Conservation (phyloP, 30 jellyfish, hydroid and myxozoan genomes). For the Aurelia coerulea region DNA sequence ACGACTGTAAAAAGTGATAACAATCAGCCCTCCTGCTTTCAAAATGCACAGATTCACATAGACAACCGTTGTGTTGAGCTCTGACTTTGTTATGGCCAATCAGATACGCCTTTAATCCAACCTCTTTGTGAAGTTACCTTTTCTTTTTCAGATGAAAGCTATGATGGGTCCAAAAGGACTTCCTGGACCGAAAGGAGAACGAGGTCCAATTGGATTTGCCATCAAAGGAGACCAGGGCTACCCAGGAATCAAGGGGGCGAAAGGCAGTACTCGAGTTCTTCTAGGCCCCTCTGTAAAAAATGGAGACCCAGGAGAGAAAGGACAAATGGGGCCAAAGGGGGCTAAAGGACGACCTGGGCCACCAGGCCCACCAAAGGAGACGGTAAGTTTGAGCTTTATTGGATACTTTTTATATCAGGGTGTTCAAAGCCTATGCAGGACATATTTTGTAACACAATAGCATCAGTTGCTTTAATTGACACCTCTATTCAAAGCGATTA, state of each 20-base stretch:
- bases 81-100: too few relatives aligned
- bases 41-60: too few relatives aligned
- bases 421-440: too few relatives aligned
- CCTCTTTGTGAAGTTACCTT: background rate
- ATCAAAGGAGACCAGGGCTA: conserved; percentile 64
- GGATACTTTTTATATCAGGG: too few relatives aligned
- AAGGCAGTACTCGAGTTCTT: conserved; percentile 34
- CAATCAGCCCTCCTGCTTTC: too few relatives aligned
- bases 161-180: conserved; percentile 37
- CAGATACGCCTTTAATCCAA: too few relatives aligned
- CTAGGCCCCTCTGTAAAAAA: conserved; percentile 37
- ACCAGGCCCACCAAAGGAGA: conserved; percentile 16
- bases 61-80: too few relatives aligned
- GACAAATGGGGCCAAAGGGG: conserved; percentile 64
- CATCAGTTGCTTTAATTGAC: too few relatives aligned
- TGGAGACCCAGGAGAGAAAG: conserved; percentile 51
- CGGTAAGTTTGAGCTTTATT: background rate
- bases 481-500: too few relatives aligned
- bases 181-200: conserved; percentile 44
- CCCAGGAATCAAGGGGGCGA: conserved; percentile 71
- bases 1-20: too few relatives aligned
- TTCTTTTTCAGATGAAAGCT: conserved; percentile 30
- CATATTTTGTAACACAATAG: too few relatives aligned
- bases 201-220: conserved; percentile 43
- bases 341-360: conserved; percentile 59